A percentile compares a stretch with the other conserved stretches of the same genome.
Evolutionary conservation across 1,140 invertebrate species (phyloP).

Genomic region (Penaeus indicus): DNA sequence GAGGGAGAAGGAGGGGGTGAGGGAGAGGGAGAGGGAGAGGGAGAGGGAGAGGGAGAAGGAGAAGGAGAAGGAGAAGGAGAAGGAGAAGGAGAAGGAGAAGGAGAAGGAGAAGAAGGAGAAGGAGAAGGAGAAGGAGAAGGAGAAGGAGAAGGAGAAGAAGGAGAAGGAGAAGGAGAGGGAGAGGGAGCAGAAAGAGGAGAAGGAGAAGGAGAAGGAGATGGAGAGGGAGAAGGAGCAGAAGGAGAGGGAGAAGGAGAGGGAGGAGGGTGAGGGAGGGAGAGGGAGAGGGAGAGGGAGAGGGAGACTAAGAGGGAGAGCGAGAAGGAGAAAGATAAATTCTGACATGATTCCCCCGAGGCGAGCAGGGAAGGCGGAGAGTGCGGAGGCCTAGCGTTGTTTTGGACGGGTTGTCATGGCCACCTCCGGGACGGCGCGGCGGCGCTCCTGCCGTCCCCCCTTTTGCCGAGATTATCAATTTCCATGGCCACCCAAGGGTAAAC

Average conservation of each 20-base stretch:
- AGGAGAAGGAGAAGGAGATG: background rate
- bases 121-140: background rate
- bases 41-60: conserved; percentile 19
- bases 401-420: no score
- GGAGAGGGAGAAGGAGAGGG: background rate
- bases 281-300: background rate
- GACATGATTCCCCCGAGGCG: no score
- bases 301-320: background rate
- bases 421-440: no score
- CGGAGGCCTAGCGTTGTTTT: no score
- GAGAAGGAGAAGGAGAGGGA: background rate
- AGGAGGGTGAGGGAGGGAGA: no score
- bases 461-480: no score
- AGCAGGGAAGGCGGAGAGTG: no score
- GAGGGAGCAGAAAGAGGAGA: background rate
- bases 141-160: background rate
- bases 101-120: background rate
- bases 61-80: conserved; percentile 6
- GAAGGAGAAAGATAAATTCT: no score
- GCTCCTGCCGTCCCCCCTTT: no score
- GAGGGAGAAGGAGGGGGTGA: background rate
- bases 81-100: background rate
- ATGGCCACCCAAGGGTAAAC: no score
- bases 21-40: conserved; percentile 15
- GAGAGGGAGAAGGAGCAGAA: background rate